phyloP scores from a whole-genome alignment of 2,888 invertebrate genomes.

The Dugesia japonica region DNA sequence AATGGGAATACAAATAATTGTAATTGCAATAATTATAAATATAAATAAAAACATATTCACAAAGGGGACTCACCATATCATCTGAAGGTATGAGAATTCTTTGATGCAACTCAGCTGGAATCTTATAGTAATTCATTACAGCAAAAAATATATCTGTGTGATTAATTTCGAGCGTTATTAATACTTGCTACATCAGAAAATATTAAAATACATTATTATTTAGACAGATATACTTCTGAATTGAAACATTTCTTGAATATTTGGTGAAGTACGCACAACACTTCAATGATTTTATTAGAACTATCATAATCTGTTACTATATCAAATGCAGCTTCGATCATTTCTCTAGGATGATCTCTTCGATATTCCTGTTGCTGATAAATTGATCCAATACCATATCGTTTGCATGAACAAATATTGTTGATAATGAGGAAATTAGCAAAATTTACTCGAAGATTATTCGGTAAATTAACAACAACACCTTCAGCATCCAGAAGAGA shows the following conservation, averaged over 20 bases:
- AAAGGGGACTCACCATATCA: background rate
- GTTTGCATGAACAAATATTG: background rate
- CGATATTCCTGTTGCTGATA: background rate
- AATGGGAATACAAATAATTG: too few species aligned
- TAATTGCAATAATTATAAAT: too few species aligned
- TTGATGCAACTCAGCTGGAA: background rate
- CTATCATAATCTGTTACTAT: background rate
- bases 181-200: background rate
- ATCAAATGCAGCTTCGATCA: background rate
- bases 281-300: background rate
- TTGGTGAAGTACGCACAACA: background rate
- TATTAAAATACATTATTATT: background rate
- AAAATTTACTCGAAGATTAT: constrained; percentile 3
- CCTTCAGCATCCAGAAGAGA: background rate
- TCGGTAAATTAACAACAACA: background rate
- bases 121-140: background rate
- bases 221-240: background rate
- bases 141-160: background rate
- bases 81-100: background rate
- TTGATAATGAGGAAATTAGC: background rate
- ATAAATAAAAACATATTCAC: too few species aligned
- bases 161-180: background rate
- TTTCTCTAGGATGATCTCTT: background rate
- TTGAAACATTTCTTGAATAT: background rate
- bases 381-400: background rate